Base-by-base conservation (phyloP, 2,888 invertebrate species). In the Habrosyne pyritoides region DNA sequence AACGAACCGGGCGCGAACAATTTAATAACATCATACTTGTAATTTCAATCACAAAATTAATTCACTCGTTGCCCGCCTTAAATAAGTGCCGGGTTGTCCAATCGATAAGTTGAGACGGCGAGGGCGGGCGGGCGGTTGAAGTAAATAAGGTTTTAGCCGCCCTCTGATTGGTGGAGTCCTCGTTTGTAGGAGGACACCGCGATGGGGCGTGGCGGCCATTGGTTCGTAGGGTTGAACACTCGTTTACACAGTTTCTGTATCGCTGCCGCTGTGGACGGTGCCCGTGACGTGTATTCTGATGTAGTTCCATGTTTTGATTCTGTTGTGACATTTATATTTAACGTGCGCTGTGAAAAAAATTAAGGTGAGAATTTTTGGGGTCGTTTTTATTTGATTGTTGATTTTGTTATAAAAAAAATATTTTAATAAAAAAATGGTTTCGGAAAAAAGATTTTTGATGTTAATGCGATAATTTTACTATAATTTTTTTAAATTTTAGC, bases 11-110 rank as follows among this genome's bases (percentile, higher is more conserved):
- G 81, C 83, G 81, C 77, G 81, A 83, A 81, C 79, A 75, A 82
- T 83, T 86, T 86, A 84, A 81, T 82, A 75, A 79, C 76, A 77
- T 83, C 79, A 82, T 81, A 84, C 80, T 84, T 83, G 85, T 87
- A 87, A 87, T 88, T 87, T 84, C 87, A 90, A 91, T 92, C 91
- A 91, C 89, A 89, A 89, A 87, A 89, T 91, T 91, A 92, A 91
- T 87, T 89, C 87, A 79, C 66, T 74, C 81, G 81, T 76, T 10
- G 69, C 87, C 42, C 88, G 86, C 85, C 87, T 91, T 91, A 91
- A 91, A 87, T 91, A 90, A 90, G 86, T 86, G 80, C 79, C 77
- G 76, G 77, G 79, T 74, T 74, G 84, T 79, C 89, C 89, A 90
- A 92, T 92, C 91, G 91, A 92, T 92, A 91, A 75, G 69, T 72